Evolutionary conservation across 2,113 vertebrate genomes (phyloP), one percentile per base, ranked within the genome.

Genomic region (Proteles cristata): DNA sequence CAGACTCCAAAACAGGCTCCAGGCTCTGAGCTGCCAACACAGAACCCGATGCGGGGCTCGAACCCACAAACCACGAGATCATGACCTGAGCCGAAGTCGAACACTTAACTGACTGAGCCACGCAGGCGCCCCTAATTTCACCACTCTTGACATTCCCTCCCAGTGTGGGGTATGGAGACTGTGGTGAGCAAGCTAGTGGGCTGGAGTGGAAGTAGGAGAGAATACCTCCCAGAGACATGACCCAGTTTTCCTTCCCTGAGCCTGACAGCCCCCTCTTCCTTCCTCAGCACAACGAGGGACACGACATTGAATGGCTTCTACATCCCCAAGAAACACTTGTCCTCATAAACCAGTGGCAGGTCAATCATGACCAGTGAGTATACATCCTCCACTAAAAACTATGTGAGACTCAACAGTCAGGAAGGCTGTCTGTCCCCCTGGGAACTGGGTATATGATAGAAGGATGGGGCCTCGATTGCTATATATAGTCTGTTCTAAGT

Each of bases 271-370:
- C 28, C 16, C 28, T 48, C 9, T 92, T 97, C 80, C 93, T 39
- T 79, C 95, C 98, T 68, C 97, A 99, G 99, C 98, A 99, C 99
- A 0, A 98, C 99, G 3, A 99, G 97, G 98, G 98, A 99, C 98
- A 99, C 99, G 0, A 97, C 98, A 3, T 96, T 99, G 91, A 99
- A 99, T 0, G 99, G 99, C 74, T 99, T 98, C 98, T 99, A 98
- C 97, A 99, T 99, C 94, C 99, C 99, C 4, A 99, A 99, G 98
- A 98, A 99, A 91, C 90, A 98, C 10, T 99, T 2, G 98, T 99
- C 94, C 99, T 99, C 90, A 66, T 99, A 96, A 99, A 99, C 97
- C 99, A 99, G 98, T 99, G 99, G 99, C 99, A 99, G 80, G 98
- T 99, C 96, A 99, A 99, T 97, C 99, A 99, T 0, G 99, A 99